Evolutionary conservation across 2,888 invertebrate genomes (phyloP), one percentile per base, ranked within the genome.

Genomic region (Pseudococcus jackbeardsleyi): DNA sequence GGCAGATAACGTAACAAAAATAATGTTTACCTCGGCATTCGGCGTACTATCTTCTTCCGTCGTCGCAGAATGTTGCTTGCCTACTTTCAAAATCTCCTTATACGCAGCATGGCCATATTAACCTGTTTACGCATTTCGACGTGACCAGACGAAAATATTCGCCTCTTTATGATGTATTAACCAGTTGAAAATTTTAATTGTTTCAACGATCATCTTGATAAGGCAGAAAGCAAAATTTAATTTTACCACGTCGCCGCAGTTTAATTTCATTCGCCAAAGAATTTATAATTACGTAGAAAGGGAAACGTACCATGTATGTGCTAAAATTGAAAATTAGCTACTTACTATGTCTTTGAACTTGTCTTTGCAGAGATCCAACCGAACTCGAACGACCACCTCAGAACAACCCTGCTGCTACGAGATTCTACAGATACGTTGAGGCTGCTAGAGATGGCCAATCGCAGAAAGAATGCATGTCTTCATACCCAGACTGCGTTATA

Each of bases 381-480:
- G 96, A 96, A 91, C 92, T 96, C 42, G 93, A 95, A 77, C 94
- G 94, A 89, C 94, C 95, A 17, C 93, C 93, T 2, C 91, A 92
- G 88, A 94, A 94, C 89, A 96, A 96, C 91, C 93, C 93, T 90
- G 94, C 94, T 89, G 96, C 96, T 26, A 92, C 95, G 42, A 93
- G 94, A 89, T 96, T 96, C 92, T 95, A 95, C 92, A 93, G 94
- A 90, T 96, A 96, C 90, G 94, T 96, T 6, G 95, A 95, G 91
- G 96, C 96, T 0, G 96, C 96, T 0, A 93, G 96, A 90, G 95
- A 96, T 90, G 96, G 96, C 0, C 96, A 96, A 91, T 96, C 96
- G 90, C 94, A 95, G 90, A 94, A 95, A 90, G 95, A 96, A 91
- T 97, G 96, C 90, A 90, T 94, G 1, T 91, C 92, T 89, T 91